Evolutionary conservation across 1,140 invertebrate genomes (phyloP).

Genomic region (Muscidifurax raptorellus): DNA sequence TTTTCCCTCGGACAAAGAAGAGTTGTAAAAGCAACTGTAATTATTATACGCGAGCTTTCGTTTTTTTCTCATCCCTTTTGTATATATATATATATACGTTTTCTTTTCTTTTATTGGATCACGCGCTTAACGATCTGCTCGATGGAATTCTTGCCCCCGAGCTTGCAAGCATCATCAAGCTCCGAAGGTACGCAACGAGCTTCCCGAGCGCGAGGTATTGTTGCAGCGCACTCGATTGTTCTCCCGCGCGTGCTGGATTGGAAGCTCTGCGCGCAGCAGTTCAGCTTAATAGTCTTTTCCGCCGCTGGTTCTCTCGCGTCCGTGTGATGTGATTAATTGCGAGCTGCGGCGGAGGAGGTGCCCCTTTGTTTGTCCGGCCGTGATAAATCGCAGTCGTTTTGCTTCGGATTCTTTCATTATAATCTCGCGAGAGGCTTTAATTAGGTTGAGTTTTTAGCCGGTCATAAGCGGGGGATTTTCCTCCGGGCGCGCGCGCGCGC

Average conservation of each 20-base stretch:
- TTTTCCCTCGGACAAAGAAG: not conserved
- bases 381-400: slow-evolving; percentile 41
- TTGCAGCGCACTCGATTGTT: not conserved
- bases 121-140: not conserved
- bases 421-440: slow-evolving; percentile 27
- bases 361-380: slow-evolving; percentile 18
- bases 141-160: not conserved
- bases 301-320: not conserved
- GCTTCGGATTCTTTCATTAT: slow-evolving; percentile 38
- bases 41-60: not conserved
- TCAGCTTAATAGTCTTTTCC: slow-evolving; percentile 30
- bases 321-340: slow-evolving; percentile 44
- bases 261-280: not conserved
- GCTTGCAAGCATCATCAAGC: not conserved
- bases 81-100: no score
- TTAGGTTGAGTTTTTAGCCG: slow-evolving; percentile 42
- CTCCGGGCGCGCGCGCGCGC: not conserved
- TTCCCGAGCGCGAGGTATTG: not conserved
- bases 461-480: slow-evolving; percentile 22
- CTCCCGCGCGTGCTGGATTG: not conserved
- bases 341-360: not conserved
- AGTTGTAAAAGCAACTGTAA: not conserved
- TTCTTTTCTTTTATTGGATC: not conserved
- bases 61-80: not conserved
- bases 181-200: not conserved